phyloP scores from a whole-genome alignment of 2,888 invertebrate genomes.

The Branchipolynoe longqiensis region DNA sequence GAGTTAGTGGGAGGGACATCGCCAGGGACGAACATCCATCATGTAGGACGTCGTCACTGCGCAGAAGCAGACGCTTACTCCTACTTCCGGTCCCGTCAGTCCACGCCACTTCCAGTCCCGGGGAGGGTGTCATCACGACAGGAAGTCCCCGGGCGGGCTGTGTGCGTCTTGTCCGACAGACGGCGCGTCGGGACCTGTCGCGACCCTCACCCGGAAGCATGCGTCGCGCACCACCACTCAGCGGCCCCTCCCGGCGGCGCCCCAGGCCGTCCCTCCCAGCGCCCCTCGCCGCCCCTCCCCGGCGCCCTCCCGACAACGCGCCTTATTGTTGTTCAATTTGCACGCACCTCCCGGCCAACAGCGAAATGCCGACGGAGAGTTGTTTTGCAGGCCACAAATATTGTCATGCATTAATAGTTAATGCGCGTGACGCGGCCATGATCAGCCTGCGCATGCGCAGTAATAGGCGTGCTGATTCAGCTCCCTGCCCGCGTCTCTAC shows the following conservation, averaged over 20 bases:
- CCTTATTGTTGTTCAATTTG: slow-evolving; percentile 55
- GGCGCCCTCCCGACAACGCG: background rate
- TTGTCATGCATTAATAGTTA: slow-evolving; percentile 50
- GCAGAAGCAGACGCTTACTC: too few species aligned
- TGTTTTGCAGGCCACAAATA: slow-evolving; percentile 26
- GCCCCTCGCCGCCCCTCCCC: too few species aligned
- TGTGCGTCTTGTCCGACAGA: background rate
- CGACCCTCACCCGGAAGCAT: background rate
- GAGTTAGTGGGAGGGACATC: too few species aligned
- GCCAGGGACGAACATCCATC: too few species aligned
- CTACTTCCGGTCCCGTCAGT: too few species aligned
- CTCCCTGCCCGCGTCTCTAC: background rate
- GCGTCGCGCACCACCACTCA: too few species aligned
- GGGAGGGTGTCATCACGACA: too few species aligned
- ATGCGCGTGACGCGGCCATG: slow-evolving; percentile 10
- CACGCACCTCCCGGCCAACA: background rate
- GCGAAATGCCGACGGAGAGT: slow-evolving; percentile 25
- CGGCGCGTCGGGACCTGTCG: background rate
- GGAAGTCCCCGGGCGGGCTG: too few species aligned
- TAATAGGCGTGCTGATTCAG: slow-evolving; percentile 49
- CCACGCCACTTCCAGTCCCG: too few species aligned
- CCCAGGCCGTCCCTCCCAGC: too few species aligned
- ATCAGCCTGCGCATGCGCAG: slow-evolving; percentile 6
- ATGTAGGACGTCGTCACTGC: too few species aligned
- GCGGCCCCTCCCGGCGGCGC: too few species aligned